Conservation (phyloP, 2,113 vertebrate genomes). For the Platichthys flesus region DNA sequence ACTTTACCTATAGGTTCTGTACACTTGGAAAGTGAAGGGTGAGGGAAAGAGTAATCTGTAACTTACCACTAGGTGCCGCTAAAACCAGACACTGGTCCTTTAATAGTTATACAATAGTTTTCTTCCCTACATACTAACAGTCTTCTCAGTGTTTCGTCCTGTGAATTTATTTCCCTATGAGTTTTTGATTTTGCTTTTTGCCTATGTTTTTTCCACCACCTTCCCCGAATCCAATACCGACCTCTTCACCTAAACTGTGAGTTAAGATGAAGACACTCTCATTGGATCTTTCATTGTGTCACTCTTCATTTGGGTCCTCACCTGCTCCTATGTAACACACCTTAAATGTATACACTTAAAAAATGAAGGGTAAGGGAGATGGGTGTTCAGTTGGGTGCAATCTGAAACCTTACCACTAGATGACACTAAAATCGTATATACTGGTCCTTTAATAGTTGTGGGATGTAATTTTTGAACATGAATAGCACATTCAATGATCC, state of each 20-base stretch:
- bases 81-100: neutral
- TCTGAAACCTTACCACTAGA: neutral
- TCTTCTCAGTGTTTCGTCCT: too few species aligned
- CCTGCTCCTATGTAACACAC: too few species aligned
- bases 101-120: neutral
- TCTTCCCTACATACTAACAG: too few species aligned
- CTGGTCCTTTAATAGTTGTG: neutral
- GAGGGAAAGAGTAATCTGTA: neutral
- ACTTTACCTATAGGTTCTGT: neutral
- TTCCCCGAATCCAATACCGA: too few species aligned
- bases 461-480: neutral
- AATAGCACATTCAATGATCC: neutral
- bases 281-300: too few species aligned
- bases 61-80: neutral
- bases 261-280: too few species aligned
- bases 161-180: too few species aligned
- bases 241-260: too few species aligned
- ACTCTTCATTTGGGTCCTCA: too few species aligned
- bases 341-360: neutral
- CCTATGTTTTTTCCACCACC: too few species aligned
- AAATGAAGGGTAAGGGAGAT: too few species aligned
- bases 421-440: neutral
- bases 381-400: neutral
- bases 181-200: too few species aligned
- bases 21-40: neutral